Percentiles rank a stretch among this genome's conserved stretches.
Conservation (phyloP, 1,140 invertebrate species). For the Diorhabda sublineata region DNA sequence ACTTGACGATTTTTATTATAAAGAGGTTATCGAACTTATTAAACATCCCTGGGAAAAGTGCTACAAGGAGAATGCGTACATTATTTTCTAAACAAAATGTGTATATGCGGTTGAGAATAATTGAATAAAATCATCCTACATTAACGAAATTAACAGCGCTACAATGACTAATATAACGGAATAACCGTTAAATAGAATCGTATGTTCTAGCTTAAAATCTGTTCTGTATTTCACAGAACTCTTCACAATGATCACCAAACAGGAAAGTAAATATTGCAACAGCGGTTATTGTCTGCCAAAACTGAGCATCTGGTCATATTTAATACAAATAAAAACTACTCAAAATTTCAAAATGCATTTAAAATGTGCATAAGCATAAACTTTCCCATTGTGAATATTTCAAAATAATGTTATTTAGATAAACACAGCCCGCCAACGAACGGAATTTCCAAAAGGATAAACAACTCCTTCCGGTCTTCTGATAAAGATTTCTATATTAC, state of each 20-base stretch:
- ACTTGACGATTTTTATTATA: too few relatives aligned
- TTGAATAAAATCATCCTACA: too few relatives aligned
- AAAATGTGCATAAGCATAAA: conserved; percentile 15
- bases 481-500: conserved; percentile 14
- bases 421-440: conserved; percentile 12
- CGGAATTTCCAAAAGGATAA: conserved; percentile 16
- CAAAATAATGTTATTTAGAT: conserved; percentile 19
- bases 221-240: not conserved
- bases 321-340: conserved; percentile 5
- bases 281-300: conserved; percentile 4
- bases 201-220: too few relatives aligned
- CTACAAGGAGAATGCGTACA: too few relatives aligned
- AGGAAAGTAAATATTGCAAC: not conserved
- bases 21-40: too few relatives aligned
- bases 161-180: too few relatives aligned
- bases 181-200: too few relatives aligned
- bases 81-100: too few relatives aligned
- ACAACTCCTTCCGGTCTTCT: conserved; percentile 18
- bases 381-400: conserved; percentile 10
- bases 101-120: too few relatives aligned
- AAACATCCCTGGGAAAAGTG: too few relatives aligned
- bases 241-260: not conserved
- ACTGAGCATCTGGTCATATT: conserved; percentile 12
- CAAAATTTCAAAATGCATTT: not conserved
- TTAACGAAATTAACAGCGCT: too few relatives aligned